These are phyloP conservation scores for Rotaria socialis DNA, from an alignment of 2,888 invertebrate species.

Conservation along the genomic window DNA sequence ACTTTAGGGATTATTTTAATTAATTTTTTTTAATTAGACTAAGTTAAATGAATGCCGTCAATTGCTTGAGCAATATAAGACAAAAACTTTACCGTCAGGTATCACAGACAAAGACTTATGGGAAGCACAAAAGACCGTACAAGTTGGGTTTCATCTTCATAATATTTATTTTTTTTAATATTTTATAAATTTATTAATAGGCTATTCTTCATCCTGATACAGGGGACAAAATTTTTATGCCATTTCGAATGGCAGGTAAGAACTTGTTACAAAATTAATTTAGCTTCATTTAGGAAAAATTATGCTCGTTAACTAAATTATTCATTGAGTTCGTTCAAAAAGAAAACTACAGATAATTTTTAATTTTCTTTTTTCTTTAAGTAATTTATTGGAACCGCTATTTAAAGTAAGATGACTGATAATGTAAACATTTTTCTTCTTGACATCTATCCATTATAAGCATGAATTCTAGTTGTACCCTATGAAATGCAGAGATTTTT, in stretches of 20 bases:
- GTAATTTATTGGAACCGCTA: background rate
- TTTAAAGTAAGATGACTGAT: background rate
- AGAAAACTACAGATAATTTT: background rate
- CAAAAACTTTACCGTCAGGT: conserved; percentile 51
- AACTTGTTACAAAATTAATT: background rate
- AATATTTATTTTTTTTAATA: background rate
- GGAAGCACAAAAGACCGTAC: conserved; percentile 62
- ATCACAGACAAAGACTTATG: conserved; percentile 59
- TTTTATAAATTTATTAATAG: conserved; percentile 50
- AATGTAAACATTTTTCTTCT: background rate
- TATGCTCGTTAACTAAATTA: too few species aligned
- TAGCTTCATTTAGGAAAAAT: background rate
- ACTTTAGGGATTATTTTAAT: background rate
- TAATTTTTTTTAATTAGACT: conserved; percentile 50
- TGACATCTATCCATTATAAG: background rate
- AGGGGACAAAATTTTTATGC: conserved; percentile 61
- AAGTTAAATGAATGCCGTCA: conserved; percentile 55
- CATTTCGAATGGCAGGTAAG: conserved; percentile 62
- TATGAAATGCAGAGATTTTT: background rate
- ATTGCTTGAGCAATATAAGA: conserved; percentile 57
- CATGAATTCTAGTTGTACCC: background rate
- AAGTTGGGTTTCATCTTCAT: conserved; percentile 51
- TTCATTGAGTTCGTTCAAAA: too few species aligned
- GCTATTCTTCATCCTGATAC: conserved; percentile 61
- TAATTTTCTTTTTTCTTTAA: background rate